Percentiles rank a stretch among this genome's conserved stretches.
These are phyloP conservation scores for Drosophila neonasuta DNA, from an alignment of 2,888 invertebrate species.

Conservation along the genomic window DNA sequence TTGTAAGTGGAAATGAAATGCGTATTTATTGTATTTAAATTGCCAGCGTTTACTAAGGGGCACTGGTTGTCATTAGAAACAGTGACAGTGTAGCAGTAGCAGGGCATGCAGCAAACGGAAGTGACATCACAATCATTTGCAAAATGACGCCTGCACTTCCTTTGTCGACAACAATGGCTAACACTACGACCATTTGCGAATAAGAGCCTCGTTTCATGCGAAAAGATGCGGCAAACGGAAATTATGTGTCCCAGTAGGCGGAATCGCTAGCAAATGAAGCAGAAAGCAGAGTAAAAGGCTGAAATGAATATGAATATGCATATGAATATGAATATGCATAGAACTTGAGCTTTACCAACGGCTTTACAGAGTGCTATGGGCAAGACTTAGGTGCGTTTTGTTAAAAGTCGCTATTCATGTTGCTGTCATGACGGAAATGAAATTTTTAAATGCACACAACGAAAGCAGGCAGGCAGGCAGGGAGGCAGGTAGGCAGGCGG, in stretches of 20 bases:
- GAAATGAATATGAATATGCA: conserved; percentile 39
- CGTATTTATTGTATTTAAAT: conserved; percentile 77
- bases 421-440: conserved; percentile 69
- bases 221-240: conserved; percentile 66
- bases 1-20: conserved; percentile 75
- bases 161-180: conserved; percentile 56
- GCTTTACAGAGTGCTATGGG: conserved; percentile 8
- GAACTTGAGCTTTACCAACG: conserved; percentile 7
- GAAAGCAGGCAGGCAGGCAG: conserved; percentile 17
- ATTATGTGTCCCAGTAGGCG: conserved; percentile 42
- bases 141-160: conserved; percentile 68
- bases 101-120: conserved; percentile 65
- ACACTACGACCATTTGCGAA: conserved; percentile 42
- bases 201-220: conserved; percentile 49
- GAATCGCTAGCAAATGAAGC: conserved; percentile 58
- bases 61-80: conserved; percentile 34
- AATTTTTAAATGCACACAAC: conserved; percentile 55
- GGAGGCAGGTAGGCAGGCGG: conserved; percentile 5
- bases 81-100: conserved; percentile 8
- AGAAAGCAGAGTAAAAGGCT: conserved; percentile 47
- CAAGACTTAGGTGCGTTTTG: conserved; percentile 46
- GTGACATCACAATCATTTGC: conserved; percentile 58
- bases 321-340: conserved; percentile 14
- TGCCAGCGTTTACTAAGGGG: conserved; percentile 43
- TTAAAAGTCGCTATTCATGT: conserved; percentile 20